Percentiles rank a stretch among this genome's conserved stretches.
Conservation (phyloP, 1,140 invertebrate genomes). For the Brachionus rotundiformis region DNA sequence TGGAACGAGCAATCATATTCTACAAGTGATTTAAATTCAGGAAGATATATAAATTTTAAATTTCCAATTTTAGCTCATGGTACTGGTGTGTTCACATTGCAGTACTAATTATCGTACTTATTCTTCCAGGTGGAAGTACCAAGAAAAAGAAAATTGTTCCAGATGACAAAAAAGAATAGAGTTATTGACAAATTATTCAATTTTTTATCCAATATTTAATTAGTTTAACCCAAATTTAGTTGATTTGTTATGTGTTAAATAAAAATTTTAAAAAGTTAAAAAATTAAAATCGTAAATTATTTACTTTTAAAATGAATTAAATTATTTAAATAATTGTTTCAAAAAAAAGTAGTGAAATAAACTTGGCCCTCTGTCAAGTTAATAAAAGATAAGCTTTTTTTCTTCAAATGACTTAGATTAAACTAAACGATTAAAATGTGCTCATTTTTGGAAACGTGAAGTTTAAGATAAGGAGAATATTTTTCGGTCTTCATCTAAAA, state of each 20-base stretch:
- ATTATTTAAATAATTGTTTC: too few relatives aligned
- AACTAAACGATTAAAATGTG: too few relatives aligned
- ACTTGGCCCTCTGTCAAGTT: too few relatives aligned
- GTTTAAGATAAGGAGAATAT: too few relatives aligned
- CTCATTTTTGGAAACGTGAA: too few relatives aligned
- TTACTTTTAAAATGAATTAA: too few relatives aligned
- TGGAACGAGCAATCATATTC: slow-evolving; percentile 58
- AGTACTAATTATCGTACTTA: not conserved
- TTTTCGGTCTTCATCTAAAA: too few relatives aligned
- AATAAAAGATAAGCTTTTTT: too few relatives aligned
- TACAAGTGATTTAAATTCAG: slow-evolving; percentile 48
- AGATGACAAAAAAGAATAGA: not conserved
- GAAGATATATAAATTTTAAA: too few relatives aligned
- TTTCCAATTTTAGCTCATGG: not conserved
- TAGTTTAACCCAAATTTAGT: slow-evolving; percentile 34
- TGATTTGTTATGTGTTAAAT: slow-evolving; percentile 1
- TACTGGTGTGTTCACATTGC: slow-evolving; percentile 39
- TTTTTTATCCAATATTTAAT: not conserved
- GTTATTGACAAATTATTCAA: not conserved
- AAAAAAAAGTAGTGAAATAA: too few relatives aligned
- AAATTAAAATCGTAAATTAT: not conserved
- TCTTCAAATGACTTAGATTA: too few relatives aligned
- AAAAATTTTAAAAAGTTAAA: not conserved
- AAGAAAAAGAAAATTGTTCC: slow-evolving; percentile 5
- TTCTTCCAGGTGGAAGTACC: slow-evolving; percentile 32